Evolutionary conservation across 1,140 invertebrate genomes (phyloP), one percentile per base, ranked within the genome.

Genomic region (Vanessa tameamea): DNA sequence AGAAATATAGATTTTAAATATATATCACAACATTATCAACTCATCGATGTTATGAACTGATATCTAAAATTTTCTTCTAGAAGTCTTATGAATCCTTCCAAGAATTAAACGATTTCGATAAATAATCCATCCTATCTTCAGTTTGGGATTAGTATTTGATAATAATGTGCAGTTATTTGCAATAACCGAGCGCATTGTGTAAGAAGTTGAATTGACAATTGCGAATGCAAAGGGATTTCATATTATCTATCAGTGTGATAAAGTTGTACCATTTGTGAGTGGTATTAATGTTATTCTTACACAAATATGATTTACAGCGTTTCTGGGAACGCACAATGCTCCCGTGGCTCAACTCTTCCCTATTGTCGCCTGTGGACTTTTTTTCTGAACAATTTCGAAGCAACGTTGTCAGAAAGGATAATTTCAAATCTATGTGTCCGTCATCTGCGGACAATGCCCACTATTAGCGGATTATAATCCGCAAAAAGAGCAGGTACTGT

Each of bases 371-470:
- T 70, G 57, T 68, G 47, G 2, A 11, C 0, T 61, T 64, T 59
- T 67, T 73, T 75, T 63, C 14, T 64, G 26, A 20, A 50, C 8
- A 23, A 74, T 77, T 75, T 69, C 75, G 50, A 37, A 73, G 50
- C 70, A 61, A 73, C 68, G 64, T 67, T 73, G 67, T 70, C 77
- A 69, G 57, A 71, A 72, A 75, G 66, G 76, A 78, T 82, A 80
- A 80, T 79, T 80, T 78, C 68, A 70, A 80, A 81, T 77, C 80
- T 75, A 55, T 81, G 72, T 78, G 86, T 84, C 87, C 85, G 84
- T 88, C 87, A 84, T 88, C 81, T 89, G 87, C 64, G 84, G 82
- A 88, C 87, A 89, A 87, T 90, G 85, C 86, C 86, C 84, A 84
- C 87, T 88, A 87, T 89, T 88, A 86, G 80, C 83, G 84, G 88